Evolutionary conservation across 1,140 invertebrate species (phyloP), one percentile per base, ranked within the genome.

Genomic region (Sminthurides bifidus): DNA sequence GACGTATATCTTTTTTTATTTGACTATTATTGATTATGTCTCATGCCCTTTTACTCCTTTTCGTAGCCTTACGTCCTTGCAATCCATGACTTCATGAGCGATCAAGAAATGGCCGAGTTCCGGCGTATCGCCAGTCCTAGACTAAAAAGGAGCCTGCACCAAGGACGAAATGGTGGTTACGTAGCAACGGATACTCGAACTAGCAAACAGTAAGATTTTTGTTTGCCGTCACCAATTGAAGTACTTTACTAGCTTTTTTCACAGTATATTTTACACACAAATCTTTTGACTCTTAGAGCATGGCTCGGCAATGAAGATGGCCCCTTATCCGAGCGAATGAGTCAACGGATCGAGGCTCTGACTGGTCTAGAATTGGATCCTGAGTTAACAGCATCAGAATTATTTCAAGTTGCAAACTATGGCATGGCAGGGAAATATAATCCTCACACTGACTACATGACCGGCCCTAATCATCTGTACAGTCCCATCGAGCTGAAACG

Each of bases 351-450:
- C 0, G 37, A 54, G 30, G 43, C 52, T 21, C 56, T 60, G 4
- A 66, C 66, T 14, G 40, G 52, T 1, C 33, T 67, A 12, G 49
- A 60, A 30, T 52, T 61, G 14, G 54, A 44, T 17, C 58, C 58
- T 38, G 61, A 63, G 45, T 56, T 54, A 35, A 41, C 49, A 38
- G 61, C 63, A 2, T 56, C 61, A 4, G 63, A 63, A 46, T 41
- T 64, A 1, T 64, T 54, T 40, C 65, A 71, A 65, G 68, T 75
- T 48, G 73, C 72, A 6, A 79, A 80, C 60, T 80, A 80, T 68
- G 79, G 79, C 14, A 74, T 81, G 61, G 79, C 77, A 33, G 79
- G 80, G 3, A 76, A 79, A 62, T 81, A 81, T 66, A 75, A 75
- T 55, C 76, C 78, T 6, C 79, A 81, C 64, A 78, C 74, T 68